phyloP scores from a whole-genome alignment of 2,113 vertebrate species.

The Acanthisitta chloris region DNA sequence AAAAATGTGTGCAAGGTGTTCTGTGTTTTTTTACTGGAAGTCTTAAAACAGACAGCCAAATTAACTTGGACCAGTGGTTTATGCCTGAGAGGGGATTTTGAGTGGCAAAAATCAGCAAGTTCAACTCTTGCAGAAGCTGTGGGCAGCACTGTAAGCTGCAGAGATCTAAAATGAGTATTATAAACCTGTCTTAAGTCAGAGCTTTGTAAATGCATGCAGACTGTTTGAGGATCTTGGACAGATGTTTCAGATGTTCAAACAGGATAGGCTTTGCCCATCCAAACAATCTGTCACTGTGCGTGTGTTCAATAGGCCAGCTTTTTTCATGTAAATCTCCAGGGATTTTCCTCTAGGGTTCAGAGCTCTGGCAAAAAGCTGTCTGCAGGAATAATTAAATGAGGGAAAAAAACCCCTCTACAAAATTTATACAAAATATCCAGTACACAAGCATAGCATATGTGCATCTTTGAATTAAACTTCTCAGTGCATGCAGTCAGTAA shows the following conservation, averaged over 20 bases:
- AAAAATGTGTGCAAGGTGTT: neutral
- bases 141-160: neutral
- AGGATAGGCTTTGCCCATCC: conserved; percentile 37
- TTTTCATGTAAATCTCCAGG: conserved; percentile 56
- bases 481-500: neutral
- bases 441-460: neutral
- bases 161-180: neutral
- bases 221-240: conserved; percentile 12
- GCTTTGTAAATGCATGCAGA: neutral
- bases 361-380: conserved; percentile 44
- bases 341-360: conserved; percentile 55
- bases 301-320: conserved; percentile 53
- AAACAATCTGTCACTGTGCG: conserved; percentile 57
- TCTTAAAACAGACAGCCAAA: neutral
- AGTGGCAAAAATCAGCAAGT: neutral
- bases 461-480: neutral
- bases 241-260: conserved; percentile 51
- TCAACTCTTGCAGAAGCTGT: neutral
- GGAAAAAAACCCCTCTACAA: neutral
- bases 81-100: neutral
- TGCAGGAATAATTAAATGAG: conserved; percentile 25
- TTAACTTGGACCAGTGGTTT: neutral
- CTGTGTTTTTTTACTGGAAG: neutral
- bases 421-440: neutral
- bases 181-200: neutral